These are phyloP conservation scores for Balaeniceps rex DNA, from an alignment of 2,113 vertebrate genomes.

Conservation along the genomic window DNA sequence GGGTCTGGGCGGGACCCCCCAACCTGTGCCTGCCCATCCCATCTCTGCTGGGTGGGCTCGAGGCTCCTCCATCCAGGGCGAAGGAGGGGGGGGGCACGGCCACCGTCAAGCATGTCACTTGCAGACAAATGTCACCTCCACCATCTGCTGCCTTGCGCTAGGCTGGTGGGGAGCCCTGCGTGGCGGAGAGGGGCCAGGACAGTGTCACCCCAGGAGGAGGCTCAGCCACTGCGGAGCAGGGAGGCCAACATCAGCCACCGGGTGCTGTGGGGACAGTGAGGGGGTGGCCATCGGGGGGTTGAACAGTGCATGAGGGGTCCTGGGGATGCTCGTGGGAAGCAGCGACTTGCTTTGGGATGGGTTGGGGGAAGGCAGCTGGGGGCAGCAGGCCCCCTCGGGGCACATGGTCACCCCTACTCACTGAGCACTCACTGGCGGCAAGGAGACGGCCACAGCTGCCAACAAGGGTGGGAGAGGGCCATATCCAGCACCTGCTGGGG, in stretches of 20 bases:
- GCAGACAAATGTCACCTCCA: slow-evolving; percentile 44
- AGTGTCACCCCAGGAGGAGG: not conserved
- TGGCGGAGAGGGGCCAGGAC: not conserved
- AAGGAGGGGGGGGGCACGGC: not conserved
- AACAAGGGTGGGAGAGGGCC: not conserved
- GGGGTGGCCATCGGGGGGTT: not conserved
- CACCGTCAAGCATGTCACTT: not conserved
- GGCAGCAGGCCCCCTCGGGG: accelerated
- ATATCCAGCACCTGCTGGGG: not conserved
- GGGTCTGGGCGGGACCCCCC: too few species aligned
- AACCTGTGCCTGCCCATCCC: not conserved
- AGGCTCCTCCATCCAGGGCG: not conserved
- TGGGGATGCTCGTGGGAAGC: not conserved
- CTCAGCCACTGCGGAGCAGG: not conserved
- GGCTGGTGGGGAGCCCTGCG: not conserved
- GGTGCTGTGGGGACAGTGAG: not conserved
- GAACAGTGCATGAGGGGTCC: not conserved
- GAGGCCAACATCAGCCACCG: accelerated
- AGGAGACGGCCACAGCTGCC: not conserved
- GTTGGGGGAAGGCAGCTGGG: not conserved
- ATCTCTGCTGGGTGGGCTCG: not conserved
- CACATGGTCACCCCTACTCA: accelerated
- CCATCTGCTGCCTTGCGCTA: not conserved
- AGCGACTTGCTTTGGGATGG: not conserved
- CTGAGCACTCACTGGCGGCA: not conserved